A percentile compares a stretch with the other conserved stretches of the same genome.
Evolutionary conservation across 2,113 vertebrate species (phyloP).

Genomic region (Equus quagga): DNA sequence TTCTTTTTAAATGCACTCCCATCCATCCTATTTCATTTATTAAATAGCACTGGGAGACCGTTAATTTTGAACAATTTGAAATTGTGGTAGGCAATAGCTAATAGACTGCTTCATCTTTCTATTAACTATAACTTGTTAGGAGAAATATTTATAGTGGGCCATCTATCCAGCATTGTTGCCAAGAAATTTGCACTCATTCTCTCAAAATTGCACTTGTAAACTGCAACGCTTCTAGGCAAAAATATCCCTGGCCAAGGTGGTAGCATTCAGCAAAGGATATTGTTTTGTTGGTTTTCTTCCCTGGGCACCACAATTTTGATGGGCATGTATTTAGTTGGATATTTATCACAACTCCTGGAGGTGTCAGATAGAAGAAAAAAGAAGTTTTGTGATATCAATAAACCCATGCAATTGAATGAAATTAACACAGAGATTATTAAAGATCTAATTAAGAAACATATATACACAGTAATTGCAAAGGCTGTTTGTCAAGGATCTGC

Average conservation of each 20-base stretch:
- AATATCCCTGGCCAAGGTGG: too few species aligned
- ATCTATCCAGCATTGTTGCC: background rate
- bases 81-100: background rate
- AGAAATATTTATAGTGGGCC: background rate
- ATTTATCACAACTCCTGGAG: background rate
- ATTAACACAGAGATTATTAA: background rate
- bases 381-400: background rate
- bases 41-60: background rate
- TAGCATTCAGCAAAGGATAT: background rate
- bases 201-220: background rate
- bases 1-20: background rate
- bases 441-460: background rate
- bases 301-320: background rate
- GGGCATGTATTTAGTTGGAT: accelerated
- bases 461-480: background rate
- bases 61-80: background rate
- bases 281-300: background rate
- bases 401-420: background rate
- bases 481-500: background rate
- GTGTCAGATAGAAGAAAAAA: background rate
- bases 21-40: background rate
- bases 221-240: background rate
- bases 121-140: background rate
- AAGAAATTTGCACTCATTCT: background rate
- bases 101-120: background rate